Conservation (phyloP, 2,113 vertebrate genomes). For the Camarhynchus parvulus region DNA sequence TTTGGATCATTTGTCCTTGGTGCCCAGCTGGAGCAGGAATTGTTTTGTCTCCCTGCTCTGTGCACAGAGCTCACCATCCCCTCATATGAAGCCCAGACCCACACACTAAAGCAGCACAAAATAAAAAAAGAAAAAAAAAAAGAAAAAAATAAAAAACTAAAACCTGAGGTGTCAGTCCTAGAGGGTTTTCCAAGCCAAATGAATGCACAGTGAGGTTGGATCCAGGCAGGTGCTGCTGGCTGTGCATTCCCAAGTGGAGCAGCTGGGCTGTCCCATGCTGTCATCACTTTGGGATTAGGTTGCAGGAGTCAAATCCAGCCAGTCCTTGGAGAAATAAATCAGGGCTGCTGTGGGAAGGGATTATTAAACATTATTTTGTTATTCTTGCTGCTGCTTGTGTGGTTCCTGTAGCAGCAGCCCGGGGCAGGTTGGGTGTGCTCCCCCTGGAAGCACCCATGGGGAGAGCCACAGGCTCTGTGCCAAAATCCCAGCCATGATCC, state of each 20-base stretch:
- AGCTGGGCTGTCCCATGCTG: not conserved
- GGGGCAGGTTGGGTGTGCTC: fast-evolving
- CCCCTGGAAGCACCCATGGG: not conserved
- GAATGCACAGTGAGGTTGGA: not conserved
- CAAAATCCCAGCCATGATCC: not conserved
- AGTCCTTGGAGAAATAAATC: not conserved
- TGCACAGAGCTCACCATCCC: not conserved
- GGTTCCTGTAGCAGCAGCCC: not conserved
- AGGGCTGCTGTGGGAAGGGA: not conserved
- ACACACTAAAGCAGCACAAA: not conserved
- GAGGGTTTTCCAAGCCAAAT: not conserved
- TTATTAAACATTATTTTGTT: not conserved
- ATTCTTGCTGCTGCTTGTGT: not conserved
- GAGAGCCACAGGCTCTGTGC: not conserved
- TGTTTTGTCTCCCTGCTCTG: not conserved
- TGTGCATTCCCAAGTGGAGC: not conserved
- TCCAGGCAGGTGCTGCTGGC: not conserved
- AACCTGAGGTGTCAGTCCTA: fast-evolving
- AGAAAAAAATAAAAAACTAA: not conserved
- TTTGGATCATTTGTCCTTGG: not conserved
- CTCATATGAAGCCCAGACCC: not conserved
- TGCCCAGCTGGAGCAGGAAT: not conserved
- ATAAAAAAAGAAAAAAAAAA: too few species aligned
- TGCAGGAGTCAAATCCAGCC: not conserved
- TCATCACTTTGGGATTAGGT: not conserved